Conservation (phyloP, 2,888 invertebrate species). For the Epirrita christyi region DNA sequence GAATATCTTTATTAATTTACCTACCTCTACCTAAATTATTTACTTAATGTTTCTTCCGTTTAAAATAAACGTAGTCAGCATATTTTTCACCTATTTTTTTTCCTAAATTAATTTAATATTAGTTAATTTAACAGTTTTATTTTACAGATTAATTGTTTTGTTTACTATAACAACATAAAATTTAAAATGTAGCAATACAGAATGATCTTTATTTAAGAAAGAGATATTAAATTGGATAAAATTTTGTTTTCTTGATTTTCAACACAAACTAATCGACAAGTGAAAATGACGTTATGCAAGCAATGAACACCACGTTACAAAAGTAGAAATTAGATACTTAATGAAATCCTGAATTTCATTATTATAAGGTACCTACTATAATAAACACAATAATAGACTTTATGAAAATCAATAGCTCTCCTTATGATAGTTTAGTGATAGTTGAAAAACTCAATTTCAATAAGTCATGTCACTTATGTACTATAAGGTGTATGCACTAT, state of each 20-base stretch:
- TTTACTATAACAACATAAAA: too few relatives aligned
- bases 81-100: too few relatives aligned
- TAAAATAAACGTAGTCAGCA: too few relatives aligned
- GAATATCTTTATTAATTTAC: neutral
- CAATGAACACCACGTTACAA: conserved; percentile 81
- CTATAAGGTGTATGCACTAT: conserved; percentile 70
- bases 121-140: too few relatives aligned
- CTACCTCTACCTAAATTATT: neutral
- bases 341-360: conserved; percentile 70
- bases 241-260: conserved; percentile 47
- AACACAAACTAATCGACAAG: conserved; percentile 51
- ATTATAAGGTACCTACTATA: conserved; percentile 62
- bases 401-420: conserved; percentile 59
- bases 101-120: too few relatives aligned
- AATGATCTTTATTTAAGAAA: too few relatives aligned
- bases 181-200: too few relatives aligned
- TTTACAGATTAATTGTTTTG: too few relatives aligned
- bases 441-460: conserved; percentile 47
- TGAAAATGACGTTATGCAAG: conserved; percentile 76
- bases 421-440: conserved; percentile 56
- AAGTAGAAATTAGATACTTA: conserved; percentile 65
- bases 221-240: too few relatives aligned
- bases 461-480: conserved; percentile 59
- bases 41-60: neutral
- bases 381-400: conserved; percentile 73